Conservation (phyloP, 2,797 vertebrate species). For the Urophycis tenuis region DNA sequence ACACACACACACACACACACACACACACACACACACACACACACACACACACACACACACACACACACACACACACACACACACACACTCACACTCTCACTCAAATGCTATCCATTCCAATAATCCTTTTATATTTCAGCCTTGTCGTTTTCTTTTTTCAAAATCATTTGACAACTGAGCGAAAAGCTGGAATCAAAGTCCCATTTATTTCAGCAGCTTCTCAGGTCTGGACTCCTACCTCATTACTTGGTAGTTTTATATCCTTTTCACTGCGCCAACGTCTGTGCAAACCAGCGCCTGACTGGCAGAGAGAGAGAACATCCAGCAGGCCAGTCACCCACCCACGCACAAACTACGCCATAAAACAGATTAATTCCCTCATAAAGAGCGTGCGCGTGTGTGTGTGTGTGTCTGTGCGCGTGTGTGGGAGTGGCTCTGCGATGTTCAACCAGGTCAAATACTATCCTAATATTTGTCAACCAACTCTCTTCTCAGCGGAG, state of each 20-base stretch:
- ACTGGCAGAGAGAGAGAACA: neutral
- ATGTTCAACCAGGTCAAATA: neutral
- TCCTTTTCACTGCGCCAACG: neutral
- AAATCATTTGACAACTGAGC: conserved; percentile 33
- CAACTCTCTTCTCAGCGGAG: too few relatives aligned
- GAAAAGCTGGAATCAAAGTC: conserved; percentile 57
- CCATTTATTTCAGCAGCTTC: conserved; percentile 60
- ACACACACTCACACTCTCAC: too few relatives aligned
- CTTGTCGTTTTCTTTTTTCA: conserved; percentile 15
- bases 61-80: too few relatives aligned
- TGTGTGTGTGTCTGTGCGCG: too few relatives aligned
- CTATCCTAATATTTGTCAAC: neutral
- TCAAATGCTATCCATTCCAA: too few relatives aligned
- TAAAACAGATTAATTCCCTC: neutral
- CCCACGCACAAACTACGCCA: neutral
- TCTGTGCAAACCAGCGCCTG: neutral
- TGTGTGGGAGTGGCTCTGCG: too few relatives aligned
- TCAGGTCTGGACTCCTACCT: conserved; percentile 34
- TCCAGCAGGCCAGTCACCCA: too few relatives aligned
- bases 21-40: too few relatives aligned
- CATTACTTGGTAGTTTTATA: conserved; percentile 6
- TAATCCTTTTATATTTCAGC: too few relatives aligned
- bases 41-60: too few relatives aligned
- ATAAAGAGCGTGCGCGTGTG: neutral
- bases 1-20: too few relatives aligned